Evolutionary conservation across 2,113 vertebrate species (phyloP).

Genomic region (Falcunculus frontatus): DNA sequence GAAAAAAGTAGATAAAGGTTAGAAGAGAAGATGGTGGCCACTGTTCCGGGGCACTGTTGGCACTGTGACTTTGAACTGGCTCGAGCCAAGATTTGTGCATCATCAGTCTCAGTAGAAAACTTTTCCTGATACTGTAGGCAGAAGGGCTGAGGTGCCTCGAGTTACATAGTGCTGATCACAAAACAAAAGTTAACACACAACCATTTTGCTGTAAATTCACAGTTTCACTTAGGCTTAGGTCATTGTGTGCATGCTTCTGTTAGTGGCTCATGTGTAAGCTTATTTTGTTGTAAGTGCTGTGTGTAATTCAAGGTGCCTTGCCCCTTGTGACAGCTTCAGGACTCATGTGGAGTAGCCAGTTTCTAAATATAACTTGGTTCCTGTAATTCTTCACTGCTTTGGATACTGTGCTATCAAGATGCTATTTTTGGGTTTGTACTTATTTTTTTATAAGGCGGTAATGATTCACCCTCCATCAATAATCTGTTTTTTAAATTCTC

Average conservation of each 20-base stretch:
- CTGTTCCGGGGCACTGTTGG: background rate
- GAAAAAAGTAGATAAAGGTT: background rate
- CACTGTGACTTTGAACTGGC: background rate
- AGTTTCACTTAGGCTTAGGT: background rate
- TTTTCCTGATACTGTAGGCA: background rate
- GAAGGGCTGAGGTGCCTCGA: background rate
- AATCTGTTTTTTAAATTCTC: background rate
- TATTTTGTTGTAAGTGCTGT: background rate
- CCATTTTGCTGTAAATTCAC: background rate
- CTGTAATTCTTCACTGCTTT: background rate
- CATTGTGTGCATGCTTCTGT: background rate
- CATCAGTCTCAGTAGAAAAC: background rate
- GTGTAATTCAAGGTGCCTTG: background rate
- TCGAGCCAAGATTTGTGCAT: background rate
- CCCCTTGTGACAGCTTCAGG: background rate
- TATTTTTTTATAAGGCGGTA: background rate
- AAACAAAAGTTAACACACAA: background rate
- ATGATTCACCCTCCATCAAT: background rate
- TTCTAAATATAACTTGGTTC: background rate
- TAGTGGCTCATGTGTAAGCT: background rate
- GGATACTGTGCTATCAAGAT: background rate
- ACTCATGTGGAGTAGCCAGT: background rate
- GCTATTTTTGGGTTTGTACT: background rate
- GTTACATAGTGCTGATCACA: background rate
- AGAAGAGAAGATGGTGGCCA: background rate